Percentiles rank a stretch among this genome's conserved stretches.
Conservation (phyloP, 2,113 vertebrate genomes). For the Menura novaehollandiae region DNA sequence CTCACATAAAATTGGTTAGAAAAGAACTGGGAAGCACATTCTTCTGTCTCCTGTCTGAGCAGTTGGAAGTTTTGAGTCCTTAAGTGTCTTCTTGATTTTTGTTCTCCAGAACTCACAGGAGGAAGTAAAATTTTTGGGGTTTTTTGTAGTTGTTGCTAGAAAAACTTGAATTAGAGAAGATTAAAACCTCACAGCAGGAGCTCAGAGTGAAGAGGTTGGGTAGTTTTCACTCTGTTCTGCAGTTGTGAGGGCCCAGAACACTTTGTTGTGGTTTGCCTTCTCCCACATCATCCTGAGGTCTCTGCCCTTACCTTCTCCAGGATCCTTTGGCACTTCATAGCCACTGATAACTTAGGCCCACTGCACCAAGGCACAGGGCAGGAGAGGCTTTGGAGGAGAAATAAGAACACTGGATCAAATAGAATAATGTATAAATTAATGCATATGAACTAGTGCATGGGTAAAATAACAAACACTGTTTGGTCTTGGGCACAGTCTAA, state of each 20-base stretch:
- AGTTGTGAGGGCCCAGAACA: background rate
- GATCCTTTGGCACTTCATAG: background rate
- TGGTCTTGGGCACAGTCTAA: background rate
- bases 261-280: background rate
- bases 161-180: background rate
- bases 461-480: background rate
- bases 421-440: background rate
- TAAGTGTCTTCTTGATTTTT: background rate
- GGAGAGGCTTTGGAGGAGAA: background rate
- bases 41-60: background rate
- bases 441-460: background rate
- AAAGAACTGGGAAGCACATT: background rate
- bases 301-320: background rate
- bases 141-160: background rate
- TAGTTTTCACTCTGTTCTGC: background rate
- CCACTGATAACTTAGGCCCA: background rate
- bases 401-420: background rate
- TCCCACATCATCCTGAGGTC: background rate
- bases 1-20: background rate
- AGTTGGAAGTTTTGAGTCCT: background rate
- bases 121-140: background rate
- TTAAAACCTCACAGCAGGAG: background rate
- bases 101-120: background rate
- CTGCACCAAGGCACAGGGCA: background rate
- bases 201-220: background rate